phyloP scores from a whole-genome alignment of 1,140 invertebrate species.

The Belonocnema kinseyi region DNA sequence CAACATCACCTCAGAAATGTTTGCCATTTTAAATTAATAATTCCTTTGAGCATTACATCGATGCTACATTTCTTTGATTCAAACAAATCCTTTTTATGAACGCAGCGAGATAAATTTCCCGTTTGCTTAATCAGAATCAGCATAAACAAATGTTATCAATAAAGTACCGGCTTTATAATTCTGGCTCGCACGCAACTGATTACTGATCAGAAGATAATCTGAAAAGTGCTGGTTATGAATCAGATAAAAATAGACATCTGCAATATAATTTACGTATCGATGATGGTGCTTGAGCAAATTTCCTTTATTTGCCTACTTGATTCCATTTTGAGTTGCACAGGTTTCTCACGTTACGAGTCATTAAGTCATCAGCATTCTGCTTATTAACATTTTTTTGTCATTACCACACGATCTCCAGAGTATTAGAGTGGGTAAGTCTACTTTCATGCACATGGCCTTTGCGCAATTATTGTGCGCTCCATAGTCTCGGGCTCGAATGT shows the following conservation, averaged over 20 bases:
- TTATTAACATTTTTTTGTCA: constrained; percentile 41
- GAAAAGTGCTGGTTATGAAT: not conserved
- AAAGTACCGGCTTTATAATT: not conserved
- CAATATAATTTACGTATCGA: constrained; percentile 17
- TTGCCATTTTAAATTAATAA: no score
- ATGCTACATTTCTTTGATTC: no score
- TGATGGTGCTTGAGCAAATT: constrained; percentile 3
- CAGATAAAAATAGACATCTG: not conserved
- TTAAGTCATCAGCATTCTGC: constrained; percentile 27
- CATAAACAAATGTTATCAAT: not conserved
- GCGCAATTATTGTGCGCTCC: not conserved
- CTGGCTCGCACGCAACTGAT: not conserved
- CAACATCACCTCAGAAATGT: no score
- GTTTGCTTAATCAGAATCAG: not conserved
- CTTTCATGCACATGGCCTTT: constrained; percentile 28
- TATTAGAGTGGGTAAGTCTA: constrained; percentile 33
- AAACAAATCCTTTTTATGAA: not conserved
- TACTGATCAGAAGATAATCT: not conserved
- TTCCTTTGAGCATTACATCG: no score
- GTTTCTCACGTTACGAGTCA: constrained; percentile 40
- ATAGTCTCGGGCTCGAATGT: not conserved
- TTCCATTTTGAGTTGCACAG: not conserved
- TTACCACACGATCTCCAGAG: constrained; percentile 6
- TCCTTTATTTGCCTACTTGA: not conserved
- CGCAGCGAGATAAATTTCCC: not conserved